Percentiles rank a stretch among this genome's conserved stretches.
Evolutionary conservation across 2,888 invertebrate species (phyloP).

Genomic region (Himalopsyche japonica): DNA sequence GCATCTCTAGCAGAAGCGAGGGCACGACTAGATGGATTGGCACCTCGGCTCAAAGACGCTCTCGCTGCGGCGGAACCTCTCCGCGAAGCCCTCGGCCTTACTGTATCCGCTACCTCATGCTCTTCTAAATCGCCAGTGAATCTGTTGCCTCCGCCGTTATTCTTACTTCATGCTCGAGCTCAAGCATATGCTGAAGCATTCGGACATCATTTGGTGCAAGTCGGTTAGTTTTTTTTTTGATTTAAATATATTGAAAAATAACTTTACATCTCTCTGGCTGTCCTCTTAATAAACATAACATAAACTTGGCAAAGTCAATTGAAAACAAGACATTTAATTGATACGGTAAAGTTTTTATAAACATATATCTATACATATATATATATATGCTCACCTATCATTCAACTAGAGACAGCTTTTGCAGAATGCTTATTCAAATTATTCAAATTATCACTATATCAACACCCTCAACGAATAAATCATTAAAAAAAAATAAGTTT

Average conservation of each 20-base stretch:
- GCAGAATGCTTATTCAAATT: no score
- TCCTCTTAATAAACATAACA: no score
- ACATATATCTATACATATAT: no score
- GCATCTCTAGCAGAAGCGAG: slow-evolving; percentile 75
- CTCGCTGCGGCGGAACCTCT: slow-evolving; percentile 81
- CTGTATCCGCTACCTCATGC: neutral
- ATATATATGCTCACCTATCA: no score
- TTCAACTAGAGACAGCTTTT: no score
- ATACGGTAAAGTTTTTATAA: no score
- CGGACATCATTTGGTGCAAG: slow-evolving; percentile 56
- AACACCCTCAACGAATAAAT: no score
- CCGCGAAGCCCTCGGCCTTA: slow-evolving; percentile 82
- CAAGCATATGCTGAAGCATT: slow-evolving; percentile 81
- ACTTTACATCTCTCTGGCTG: no score
- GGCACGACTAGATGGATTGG: slow-evolving; percentile 77
- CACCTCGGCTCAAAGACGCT: slow-evolving; percentile 68
- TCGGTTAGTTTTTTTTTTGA: slow-evolving; percentile 48
- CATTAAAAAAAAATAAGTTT: no score
- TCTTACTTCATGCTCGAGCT: slow-evolving; percentile 83
- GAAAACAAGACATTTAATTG: no score
- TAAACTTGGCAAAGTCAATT: no score
- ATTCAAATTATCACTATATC: no score
- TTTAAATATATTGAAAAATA: slow-evolving; percentile 1
- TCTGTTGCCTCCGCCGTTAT: slow-evolving; percentile 79
- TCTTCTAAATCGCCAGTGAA: slow-evolving; percentile 58